Evolutionary conservation across 92 coral and sea anemone genomes (phyloP).

Genomic region (Palythoa caribaeorum): DNA sequence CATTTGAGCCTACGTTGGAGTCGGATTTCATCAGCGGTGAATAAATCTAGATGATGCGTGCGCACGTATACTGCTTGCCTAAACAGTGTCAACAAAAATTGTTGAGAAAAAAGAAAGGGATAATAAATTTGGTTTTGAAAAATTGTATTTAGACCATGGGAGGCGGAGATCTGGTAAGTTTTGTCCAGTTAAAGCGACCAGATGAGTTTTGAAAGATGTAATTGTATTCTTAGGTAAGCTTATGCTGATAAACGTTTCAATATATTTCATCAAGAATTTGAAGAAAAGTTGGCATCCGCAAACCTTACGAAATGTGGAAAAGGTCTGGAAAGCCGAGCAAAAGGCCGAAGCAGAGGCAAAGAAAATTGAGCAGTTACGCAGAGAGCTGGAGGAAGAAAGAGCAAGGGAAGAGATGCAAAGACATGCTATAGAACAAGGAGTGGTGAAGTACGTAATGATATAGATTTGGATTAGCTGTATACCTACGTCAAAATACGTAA

Average conservation of each 20-base stretch:
- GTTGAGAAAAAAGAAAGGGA: neutral
- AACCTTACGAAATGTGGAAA: conserved; percentile 98
- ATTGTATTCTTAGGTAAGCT: neutral
- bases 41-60: no score
- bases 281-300: conserved; percentile 99
- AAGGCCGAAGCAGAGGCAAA: conserved; percentile 97
- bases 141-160: conserved; percentile 74
- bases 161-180: conserved; percentile 98
- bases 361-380: conserved; percentile 94
- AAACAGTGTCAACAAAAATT: neutral
- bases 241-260: neutral
- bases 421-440: conserved; percentile 96
- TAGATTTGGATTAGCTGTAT: neutral
- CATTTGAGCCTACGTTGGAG: neutral
- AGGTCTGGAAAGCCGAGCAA: conserved; percentile 99
- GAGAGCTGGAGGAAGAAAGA: conserved; percentile 93
- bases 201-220: neutral
- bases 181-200: neutral
- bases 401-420: conserved; percentile 98
- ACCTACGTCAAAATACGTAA: no score
- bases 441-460: conserved; percentile 72
- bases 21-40: neutral
- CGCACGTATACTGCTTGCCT: conserved; percentile 1
- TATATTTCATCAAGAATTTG: conserved; percentile 79
- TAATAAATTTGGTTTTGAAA: neutral